Conservation (phyloP, 23 tunicate species). For the Trididemnum nubilum region DNA sequence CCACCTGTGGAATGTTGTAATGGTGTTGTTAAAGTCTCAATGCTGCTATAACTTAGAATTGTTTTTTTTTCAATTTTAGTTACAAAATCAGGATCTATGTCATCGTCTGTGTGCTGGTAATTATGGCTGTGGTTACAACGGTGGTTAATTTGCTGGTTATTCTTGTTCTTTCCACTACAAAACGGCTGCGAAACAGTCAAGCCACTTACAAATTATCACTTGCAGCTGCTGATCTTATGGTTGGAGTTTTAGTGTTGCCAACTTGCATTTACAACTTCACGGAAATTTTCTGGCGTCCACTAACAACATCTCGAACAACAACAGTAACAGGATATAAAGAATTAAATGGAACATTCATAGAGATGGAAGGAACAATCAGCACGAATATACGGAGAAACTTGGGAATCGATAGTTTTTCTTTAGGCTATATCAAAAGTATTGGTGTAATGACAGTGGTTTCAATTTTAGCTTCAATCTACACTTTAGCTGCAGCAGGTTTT, state of each 20-base stretch:
- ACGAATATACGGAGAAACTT: conserved; percentile 13
- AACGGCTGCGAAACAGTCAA: conserved; percentile 58
- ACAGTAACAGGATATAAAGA: conserved; percentile 25
- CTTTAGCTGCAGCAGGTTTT: conserved; percentile 70
- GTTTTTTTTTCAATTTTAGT: conserved; percentile 43
- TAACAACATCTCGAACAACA: not conserved
- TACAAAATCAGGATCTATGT: conserved; percentile 38
- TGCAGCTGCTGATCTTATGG: conserved; percentile 58
- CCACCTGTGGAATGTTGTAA: no score
- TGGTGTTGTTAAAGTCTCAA: no score
- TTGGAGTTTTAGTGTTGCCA: conserved; percentile 64
- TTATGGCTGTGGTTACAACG: conserved; percentile 40
- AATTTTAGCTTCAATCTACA: conserved; percentile 59
- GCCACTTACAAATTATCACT: conserved; percentile 60
- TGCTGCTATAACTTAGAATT: no score
- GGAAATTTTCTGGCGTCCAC: not conserved
- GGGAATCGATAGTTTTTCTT: not conserved
- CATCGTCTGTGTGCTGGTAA: conserved; percentile 29
- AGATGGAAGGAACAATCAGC: not conserved
- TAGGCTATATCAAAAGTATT: conserved; percentile 24
- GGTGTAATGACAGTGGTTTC: conserved; percentile 70
- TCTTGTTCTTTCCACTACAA: conserved; percentile 33
- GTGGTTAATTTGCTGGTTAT: conserved; percentile 44
- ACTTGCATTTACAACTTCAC: conserved; percentile 28
- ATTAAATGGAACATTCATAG: conserved; percentile 1